A percentile compares a stretch with the other conserved stretches of the same genome.
These are phyloP conservation scores for Salminus brasiliensis DNA, from an alignment of 2,113 vertebrate genomes.

Conservation along the genomic window DNA sequence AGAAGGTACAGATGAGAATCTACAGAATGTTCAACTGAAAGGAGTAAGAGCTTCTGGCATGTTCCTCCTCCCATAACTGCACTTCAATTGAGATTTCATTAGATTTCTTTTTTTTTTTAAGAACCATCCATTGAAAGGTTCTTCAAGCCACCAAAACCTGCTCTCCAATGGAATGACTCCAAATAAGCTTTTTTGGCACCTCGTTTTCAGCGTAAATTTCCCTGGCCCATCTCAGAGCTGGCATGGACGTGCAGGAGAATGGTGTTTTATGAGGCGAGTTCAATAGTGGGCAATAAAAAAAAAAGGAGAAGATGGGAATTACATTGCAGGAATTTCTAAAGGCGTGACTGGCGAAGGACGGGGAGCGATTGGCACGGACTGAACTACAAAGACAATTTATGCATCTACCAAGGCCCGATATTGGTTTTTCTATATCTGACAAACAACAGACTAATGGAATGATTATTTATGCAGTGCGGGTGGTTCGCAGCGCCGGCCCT, in stretches of 20 bases:
- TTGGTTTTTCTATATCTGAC: constrained; percentile 54
- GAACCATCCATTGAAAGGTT: no score
- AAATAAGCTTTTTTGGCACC: neutral
- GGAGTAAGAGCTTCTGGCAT: no score
- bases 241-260: neutral
- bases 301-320: neutral
- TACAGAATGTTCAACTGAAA: no score
- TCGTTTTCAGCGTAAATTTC: neutral
- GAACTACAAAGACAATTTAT: constrained; percentile 8
- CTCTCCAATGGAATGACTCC: no score
- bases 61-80: no score
- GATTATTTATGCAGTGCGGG: constrained; percentile 69
- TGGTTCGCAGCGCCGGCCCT: constrained; percentile 65
- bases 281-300: neutral
- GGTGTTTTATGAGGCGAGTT: neutral
- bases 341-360: neutral
- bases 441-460: constrained; percentile 66
- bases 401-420: constrained; percentile 53
- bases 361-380: neutral
- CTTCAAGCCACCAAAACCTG: no score
- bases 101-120: no score
- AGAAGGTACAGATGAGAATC: no score
- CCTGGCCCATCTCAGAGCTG: neutral
- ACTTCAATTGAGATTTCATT: no score
- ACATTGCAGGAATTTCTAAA: neutral